Percentiles rank a stretch among this genome's conserved stretches.
Evolutionary conservation across 2,113 vertebrate species (phyloP).

Genomic region (Catharus bicknelli): DNA sequence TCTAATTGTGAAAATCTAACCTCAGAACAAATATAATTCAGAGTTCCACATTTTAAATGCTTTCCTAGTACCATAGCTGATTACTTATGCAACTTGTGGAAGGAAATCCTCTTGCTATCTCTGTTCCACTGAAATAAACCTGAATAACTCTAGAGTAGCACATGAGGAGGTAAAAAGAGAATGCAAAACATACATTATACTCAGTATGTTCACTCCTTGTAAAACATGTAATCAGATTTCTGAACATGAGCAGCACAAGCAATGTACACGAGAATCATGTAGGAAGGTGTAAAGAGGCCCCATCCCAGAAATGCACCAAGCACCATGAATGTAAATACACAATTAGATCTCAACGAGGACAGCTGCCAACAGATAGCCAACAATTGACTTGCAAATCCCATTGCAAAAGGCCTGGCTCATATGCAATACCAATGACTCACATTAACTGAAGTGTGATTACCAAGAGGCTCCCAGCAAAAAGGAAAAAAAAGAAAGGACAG

Average conservation of each 20-base stretch:
- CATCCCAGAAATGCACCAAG: background rate
- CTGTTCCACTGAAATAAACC: background rate
- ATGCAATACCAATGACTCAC: background rate
- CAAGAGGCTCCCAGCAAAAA: background rate
- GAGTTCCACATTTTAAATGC: background rate
- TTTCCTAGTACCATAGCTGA: background rate
- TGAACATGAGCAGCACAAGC: background rate
- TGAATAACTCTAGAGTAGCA: background rate
- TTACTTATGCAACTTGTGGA: background rate
- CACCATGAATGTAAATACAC: background rate
- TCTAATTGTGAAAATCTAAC: background rate
- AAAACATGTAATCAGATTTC: background rate
- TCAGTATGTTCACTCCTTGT: background rate
- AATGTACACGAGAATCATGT: accelerated
- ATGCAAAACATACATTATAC: accelerated
- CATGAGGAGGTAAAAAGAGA: background rate
- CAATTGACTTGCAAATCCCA: background rate
- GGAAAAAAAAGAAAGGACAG: background rate
- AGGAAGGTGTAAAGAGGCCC: background rate
- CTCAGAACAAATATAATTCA: background rate
- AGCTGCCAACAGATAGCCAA: background rate
- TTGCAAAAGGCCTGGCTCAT: background rate
- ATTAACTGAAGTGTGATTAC: background rate
- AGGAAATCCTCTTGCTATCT: background rate
- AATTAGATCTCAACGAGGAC: background rate